phyloP scores from a whole-genome alignment of 2,113 vertebrate species.

The Hippocampus zosterae region DNA sequence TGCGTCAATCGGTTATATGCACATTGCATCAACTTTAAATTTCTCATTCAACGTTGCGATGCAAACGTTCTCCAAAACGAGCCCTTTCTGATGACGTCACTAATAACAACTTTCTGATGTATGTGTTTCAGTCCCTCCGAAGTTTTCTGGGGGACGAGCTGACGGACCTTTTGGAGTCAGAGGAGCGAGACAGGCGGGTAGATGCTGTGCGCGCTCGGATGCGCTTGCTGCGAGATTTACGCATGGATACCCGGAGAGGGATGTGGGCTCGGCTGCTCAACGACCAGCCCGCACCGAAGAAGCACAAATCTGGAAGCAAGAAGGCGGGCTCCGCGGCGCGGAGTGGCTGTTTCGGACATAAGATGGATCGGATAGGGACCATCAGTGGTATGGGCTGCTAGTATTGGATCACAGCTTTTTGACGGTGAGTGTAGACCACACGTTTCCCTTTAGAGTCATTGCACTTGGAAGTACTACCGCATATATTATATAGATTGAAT shows the following conservation, averaged over 20 bases:
- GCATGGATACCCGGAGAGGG: slow-evolving; percentile 76
- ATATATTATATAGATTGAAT: background rate
- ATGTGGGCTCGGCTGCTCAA: slow-evolving; percentile 82
- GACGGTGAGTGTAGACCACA: slow-evolving; percentile 69
- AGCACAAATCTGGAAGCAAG: slow-evolving; percentile 78
- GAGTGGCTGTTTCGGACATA: slow-evolving; percentile 92
- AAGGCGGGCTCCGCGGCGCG: slow-evolving; percentile 75
- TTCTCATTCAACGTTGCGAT: background rate
- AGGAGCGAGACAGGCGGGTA: slow-evolving; percentile 67
- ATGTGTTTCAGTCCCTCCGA: slow-evolving; percentile 70
- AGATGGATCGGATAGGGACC: slow-evolving; percentile 95
- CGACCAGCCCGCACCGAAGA: slow-evolving; percentile 76
- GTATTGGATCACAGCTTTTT: slow-evolving; percentile 55
- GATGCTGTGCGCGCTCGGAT: slow-evolving; percentile 72
- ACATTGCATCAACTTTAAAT: background rate
- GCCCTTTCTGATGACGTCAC: slow-evolving; percentile 3
- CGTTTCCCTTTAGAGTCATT: background rate
- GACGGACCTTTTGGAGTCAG: slow-evolving; percentile 74
- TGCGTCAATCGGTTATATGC: background rate
- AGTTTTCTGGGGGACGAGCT: slow-evolving; percentile 77
- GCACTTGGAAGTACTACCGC: background rate
- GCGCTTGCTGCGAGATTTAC: slow-evolving; percentile 81
- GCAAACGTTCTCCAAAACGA: background rate
- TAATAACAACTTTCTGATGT: slow-evolving; percentile 23
- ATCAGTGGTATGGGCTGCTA: slow-evolving; percentile 95